phyloP scores from a whole-genome alignment of 2,888 invertebrate genomes.

The Lasioglossum marginatum region DNA sequence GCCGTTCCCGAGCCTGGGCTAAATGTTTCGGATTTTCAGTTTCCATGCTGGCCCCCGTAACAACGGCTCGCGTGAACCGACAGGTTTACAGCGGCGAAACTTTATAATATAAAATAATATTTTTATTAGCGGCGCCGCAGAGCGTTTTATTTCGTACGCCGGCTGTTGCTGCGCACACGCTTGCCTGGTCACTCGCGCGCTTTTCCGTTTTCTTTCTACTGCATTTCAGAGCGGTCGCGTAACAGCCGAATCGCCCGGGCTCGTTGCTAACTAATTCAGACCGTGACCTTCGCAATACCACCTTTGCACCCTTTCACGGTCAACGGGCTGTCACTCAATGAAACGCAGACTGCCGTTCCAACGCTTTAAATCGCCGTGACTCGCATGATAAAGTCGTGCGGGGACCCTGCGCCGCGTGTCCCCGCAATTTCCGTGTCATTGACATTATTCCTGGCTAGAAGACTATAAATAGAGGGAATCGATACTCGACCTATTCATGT shows the following conservation, averaged over 20 bases:
- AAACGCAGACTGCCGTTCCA: slow-evolving; percentile 7
- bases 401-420: not conserved
- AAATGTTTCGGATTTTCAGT: slow-evolving; percentile 61
- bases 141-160: slow-evolving; percentile 44
- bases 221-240: not conserved
- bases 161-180: slow-evolving; percentile 17
- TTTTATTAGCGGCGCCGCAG: slow-evolving; percentile 40
- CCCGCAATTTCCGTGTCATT: slow-evolving; percentile 60
- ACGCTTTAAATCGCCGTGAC: not conserved
- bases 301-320: not conserved
- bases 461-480: slow-evolving; percentile 57
- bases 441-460: slow-evolving; percentile 52
- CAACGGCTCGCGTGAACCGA: slow-evolving; percentile 25
- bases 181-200: not conserved
- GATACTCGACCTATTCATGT: slow-evolving; percentile 52
- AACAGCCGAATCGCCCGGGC: not conserved
- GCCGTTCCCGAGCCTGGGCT: slow-evolving; percentile 34
- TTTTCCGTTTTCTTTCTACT: not conserved
- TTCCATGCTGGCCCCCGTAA: slow-evolving; percentile 29
- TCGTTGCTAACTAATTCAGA: not conserved
- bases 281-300: not conserved
- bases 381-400: slow-evolving; percentile 41
- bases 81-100: slow-evolving; percentile 50
- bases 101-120: slow-evolving; percentile 60
- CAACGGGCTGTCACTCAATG: slow-evolving; percentile 26